A percentile compares a stretch with the other conserved stretches of the same genome.
These are phyloP conservation scores for Capra hircus DNA, from an alignment of 2,113 vertebrate species.

Conservation along the genomic window DNA sequence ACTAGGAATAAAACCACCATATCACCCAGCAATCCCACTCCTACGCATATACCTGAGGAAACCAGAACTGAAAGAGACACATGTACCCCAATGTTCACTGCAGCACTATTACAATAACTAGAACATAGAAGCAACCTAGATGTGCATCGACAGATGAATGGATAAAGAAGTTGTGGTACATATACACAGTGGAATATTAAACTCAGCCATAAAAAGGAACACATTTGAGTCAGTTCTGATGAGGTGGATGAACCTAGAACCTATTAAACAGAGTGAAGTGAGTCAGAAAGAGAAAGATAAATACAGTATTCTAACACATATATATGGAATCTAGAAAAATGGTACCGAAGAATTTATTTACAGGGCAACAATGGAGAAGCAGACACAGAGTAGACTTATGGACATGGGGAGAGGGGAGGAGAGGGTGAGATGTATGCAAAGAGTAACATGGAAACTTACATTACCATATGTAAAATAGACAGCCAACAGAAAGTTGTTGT, in stretches of 20 bases:
- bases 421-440: neutral
- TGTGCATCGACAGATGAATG: neutral
- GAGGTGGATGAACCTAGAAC: neutral
- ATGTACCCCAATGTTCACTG: neutral
- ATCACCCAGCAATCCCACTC: neutral
- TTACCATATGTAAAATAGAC: neutral
- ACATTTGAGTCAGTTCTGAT: neutral
- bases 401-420: neutral
- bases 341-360: neutral
- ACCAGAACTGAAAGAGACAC: neutral
- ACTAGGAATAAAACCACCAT: neutral
- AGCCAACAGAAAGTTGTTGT: neutral
- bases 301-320: neutral
- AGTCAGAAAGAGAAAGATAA: neutral
- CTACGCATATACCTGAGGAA: neutral
- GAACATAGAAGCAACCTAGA: neutral
- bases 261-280: neutral
- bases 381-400: neutral
- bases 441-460: neutral
- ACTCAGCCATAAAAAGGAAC: neutral
- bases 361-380: neutral
- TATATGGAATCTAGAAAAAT: neutral
- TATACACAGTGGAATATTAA: neutral
- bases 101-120: neutral
- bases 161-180: neutral